These are phyloP conservation scores for Isurus oxyrinchus DNA, from an alignment of 2,113 vertebrate species.

Conservation along the genomic window DNA sequence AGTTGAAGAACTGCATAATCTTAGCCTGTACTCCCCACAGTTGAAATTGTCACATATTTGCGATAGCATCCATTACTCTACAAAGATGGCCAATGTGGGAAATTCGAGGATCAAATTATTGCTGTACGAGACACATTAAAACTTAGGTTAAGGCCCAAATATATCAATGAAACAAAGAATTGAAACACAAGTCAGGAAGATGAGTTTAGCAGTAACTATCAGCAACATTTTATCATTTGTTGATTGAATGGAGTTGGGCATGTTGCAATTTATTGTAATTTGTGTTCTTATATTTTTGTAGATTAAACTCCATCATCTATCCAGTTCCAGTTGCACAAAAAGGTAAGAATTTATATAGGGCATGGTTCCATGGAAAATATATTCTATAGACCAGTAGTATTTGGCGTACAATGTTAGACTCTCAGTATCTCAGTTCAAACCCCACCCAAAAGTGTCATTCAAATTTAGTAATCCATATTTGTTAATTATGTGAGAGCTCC, in stretches of 20 bases:
- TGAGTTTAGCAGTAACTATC: not conserved
- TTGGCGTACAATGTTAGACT: not conserved
- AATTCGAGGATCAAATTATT: not conserved
- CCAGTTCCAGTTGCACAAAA: conserved; percentile 64
- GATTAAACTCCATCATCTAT: conserved; percentile 68
- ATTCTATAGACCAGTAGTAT: not conserved
- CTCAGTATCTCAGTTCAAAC: not conserved
- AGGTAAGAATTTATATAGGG: conserved; percentile 60
- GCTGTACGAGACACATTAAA: not conserved
- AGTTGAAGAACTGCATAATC: not conserved
- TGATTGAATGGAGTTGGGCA: not conserved
- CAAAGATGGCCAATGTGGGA: not conserved
- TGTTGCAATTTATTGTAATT: conserved; percentile 37
- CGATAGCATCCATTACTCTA: not conserved
- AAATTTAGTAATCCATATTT: not conserved
- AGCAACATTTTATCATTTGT: not conserved
- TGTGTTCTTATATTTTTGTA: conserved; percentile 52
- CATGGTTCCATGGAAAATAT: not conserved
- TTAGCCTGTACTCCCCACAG: not conserved
- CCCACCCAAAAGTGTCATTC: not conserved
- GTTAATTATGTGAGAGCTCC: not conserved
- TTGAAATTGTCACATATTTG: not conserved
- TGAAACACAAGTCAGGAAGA: not conserved
- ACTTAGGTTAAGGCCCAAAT: not conserved
- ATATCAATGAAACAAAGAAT: not conserved